A percentile compares a stretch with the other conserved stretches of the same genome.
These are phyloP conservation scores for Tineola bisselliella DNA, from an alignment of 2,888 invertebrate genomes.

Conservation along the genomic window DNA sequence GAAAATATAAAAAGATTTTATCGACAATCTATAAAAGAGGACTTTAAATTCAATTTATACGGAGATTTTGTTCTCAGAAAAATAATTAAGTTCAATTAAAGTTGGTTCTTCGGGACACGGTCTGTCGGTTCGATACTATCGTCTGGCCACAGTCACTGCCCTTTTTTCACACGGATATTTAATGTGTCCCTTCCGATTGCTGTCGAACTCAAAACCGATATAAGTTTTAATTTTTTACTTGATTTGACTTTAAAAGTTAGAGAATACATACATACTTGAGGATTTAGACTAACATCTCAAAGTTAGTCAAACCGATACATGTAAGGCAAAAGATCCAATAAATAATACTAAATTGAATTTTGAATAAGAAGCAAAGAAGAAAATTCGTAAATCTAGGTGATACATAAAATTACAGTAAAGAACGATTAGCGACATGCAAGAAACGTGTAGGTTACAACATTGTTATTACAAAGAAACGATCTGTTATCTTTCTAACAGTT, in stretches of 20 bases:
- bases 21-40: background rate
- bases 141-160: constrained; percentile 32
- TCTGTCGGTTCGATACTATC: constrained; percentile 34
- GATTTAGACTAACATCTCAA: background rate
- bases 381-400: no score
- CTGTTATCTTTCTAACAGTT: constrained; percentile 33
- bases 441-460: constrained; percentile 23
- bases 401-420: no score
- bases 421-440: no score
- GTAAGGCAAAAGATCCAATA: no score
- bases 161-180: constrained; percentile 44
- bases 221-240: background rate
- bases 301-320: no score
- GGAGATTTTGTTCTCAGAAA: constrained; percentile 16
- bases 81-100: constrained; percentile 36
- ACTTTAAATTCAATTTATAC: constrained; percentile 17
- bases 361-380: no score
- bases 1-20: background rate
- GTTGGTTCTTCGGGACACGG: constrained; percentile 27
- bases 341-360: no score
- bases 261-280: background rate
- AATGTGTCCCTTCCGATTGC: constrained; percentile 29
- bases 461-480: constrained; percentile 36
- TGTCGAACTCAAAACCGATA: background rate
- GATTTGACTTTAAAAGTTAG: background rate